Base-by-base conservation (phyloP, 2,888 invertebrate species). In the Myopa tessellatipennis region DNA sequence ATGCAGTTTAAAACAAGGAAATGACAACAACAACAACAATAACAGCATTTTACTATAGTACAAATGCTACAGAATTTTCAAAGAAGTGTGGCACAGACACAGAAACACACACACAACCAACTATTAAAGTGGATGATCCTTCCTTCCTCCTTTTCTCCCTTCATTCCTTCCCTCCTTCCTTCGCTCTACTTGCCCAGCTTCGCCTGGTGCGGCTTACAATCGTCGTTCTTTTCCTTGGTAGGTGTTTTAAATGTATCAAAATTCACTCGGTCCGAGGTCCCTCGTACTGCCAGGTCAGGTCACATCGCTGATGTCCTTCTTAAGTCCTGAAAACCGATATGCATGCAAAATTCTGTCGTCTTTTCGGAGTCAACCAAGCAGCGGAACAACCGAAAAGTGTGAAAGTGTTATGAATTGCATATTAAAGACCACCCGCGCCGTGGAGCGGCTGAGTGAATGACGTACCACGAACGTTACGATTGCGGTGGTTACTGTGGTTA, bases 321-420 rank as follows among this genome's bases (percentile, higher is more conserved):
- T 60, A 67, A 71, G 60, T 60, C 61, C 58, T 68, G 67, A 58
- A 73, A 77, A 61, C 60, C 69, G 75, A 77, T 67, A 69, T 45
- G 73, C 77, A 69, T 74, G 77, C 68, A 68, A 74, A 73, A 77
- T 67, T 70, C 14, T 5, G 34, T 14, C 38, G 26, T 14, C 26
- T 63, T 61, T 16, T 36, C 18, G 34, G 34, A 38, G 63, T 45
- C 61, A 18, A 63, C n/a, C 40, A 68, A 36, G 3, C 45, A 10
- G 10, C 45, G 45, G 26, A 45, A 10, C 45, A 18, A 67, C 73
- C 79, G 77, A 82, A 82, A 83, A 81, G 82, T 82, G 82, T 84
- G 82, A 83, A 84, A 83, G 82, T 83, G 83, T 82, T 83, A 83
- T 82, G 83, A 83, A 82, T 83, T 80, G 82, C 80, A 77, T 78